These are phyloP conservation scores for Luehdorfia chinensis DNA, from an alignment of 1,140 invertebrate species.

Conservation along the genomic window DNA sequence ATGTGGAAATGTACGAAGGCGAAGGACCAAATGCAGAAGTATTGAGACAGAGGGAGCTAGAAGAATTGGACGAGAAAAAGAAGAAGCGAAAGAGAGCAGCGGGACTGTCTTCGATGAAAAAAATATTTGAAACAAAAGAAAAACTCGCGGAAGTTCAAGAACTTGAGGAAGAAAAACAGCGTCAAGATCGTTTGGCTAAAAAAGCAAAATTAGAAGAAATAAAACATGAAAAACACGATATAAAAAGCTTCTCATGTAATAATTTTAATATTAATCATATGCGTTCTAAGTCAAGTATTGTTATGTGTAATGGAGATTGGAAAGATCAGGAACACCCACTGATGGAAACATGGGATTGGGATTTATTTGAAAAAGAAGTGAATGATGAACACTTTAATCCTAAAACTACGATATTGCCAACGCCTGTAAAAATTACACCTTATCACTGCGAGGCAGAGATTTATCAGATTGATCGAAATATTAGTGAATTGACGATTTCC, in stretches of 20 bases:
- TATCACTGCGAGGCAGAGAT: slow-evolving; percentile 71
- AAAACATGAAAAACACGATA: slow-evolving; percentile 62
- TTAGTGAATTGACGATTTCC: slow-evolving; percentile 77
- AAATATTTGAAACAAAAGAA: slow-evolving; percentile 88
- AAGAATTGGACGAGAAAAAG: slow-evolving; percentile 78
- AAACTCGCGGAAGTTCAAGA: slow-evolving; percentile 79
- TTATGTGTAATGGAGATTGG: slow-evolving; percentile 77
- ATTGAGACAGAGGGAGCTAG: slow-evolving; percentile 79
- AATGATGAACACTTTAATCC: slow-evolving; percentile 46
- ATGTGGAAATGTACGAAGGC: slow-evolving; percentile 81
- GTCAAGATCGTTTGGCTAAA: slow-evolving; percentile 61
- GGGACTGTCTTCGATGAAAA: slow-evolving; percentile 80
- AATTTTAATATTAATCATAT: slow-evolving; percentile 65
- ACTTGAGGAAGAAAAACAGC: slow-evolving; percentile 66
- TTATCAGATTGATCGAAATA: slow-evolving; percentile 59
- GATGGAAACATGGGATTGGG: slow-evolving; percentile 81
- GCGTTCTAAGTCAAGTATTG: slow-evolving; percentile 69
- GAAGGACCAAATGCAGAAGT: slow-evolving; percentile 81
- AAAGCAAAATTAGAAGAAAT: slow-evolving; percentile 72
- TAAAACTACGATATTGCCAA: slow-evolving; percentile 72
- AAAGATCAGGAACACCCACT: slow-evolving; percentile 78
- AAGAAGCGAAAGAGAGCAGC: slow-evolving; percentile 78
- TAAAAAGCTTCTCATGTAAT: slow-evolving; percentile 52
- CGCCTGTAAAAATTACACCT: slow-evolving; percentile 73
- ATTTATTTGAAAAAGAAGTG: slow-evolving; percentile 78